Conservation (phyloP, 2,888 invertebrate genomes). For the Euclidia mi region DNA sequence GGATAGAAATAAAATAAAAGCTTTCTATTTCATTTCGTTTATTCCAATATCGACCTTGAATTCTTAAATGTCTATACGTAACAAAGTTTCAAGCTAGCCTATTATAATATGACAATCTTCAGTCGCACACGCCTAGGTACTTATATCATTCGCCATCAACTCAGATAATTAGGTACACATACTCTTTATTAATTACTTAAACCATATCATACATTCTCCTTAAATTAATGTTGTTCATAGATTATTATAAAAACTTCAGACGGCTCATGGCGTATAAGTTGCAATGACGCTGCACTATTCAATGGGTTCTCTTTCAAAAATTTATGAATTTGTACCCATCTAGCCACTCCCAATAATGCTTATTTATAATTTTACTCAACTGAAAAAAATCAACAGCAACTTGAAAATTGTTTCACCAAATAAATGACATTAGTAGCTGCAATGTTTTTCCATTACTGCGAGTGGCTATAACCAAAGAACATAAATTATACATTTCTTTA, state of each 20-base stretch:
- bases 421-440: constrained; percentile 11
- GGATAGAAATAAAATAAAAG: constrained; percentile 45
- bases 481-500: constrained; percentile 1
- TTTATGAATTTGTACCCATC: too few species aligned
- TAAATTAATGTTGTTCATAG: constrained; percentile 15
- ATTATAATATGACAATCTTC: constrained; percentile 62
- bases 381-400: not conserved
- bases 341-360: too few species aligned
- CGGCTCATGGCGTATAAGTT: constrained; percentile 10
- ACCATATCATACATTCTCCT: constrained; percentile 26
- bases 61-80: constrained; percentile 86
- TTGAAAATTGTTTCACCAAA: constrained; percentile 6
- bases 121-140: constrained; percentile 59
- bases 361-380: too few species aligned
- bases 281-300: constrained; percentile 7
- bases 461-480: constrained; percentile 35
- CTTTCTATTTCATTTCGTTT: constrained; percentile 83
- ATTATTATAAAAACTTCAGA: constrained; percentile 13
- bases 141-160: constrained; percentile 46
- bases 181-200: constrained; percentile 44
- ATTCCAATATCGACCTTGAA: constrained; percentile 86
- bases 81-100: constrained; percentile 83
- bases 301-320: not conserved
- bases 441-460: constrained; percentile 26
- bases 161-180: constrained; percentile 60